Conservation (phyloP, 2,888 invertebrate species). For the Neoascia interrupta region DNA sequence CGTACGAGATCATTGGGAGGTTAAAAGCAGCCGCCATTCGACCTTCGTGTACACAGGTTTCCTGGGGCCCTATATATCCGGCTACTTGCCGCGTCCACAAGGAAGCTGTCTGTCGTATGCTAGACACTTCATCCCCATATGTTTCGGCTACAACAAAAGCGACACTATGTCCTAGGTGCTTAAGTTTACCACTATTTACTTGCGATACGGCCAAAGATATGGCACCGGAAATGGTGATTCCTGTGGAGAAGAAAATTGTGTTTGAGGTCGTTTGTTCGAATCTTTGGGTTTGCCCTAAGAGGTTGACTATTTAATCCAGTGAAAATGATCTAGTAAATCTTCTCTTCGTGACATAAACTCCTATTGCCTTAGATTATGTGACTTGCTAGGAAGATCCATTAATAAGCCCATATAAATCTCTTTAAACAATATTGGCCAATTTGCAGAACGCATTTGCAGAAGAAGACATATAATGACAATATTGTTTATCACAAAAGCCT, state of each 20-base stretch:
- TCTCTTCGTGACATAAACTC: too few species aligned
- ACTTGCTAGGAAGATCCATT: too few species aligned
- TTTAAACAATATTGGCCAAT: too few species aligned
- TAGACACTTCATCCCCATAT: constrained; percentile 92
- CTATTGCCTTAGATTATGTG: too few species aligned
- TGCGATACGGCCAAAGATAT: constrained; percentile 92
- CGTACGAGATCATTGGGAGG: constrained; percentile 97
- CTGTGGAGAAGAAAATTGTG: constrained; percentile 74
- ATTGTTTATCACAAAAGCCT: too few species aligned
- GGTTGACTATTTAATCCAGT: too few species aligned
- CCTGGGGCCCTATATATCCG: constrained; percentile 92
- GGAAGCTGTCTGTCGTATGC: constrained; percentile 91
- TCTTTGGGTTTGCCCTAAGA: too few species aligned
- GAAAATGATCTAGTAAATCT: too few species aligned
- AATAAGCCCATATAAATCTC: too few species aligned
- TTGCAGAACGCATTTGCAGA: too few species aligned
- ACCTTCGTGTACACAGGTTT: constrained; percentile 93
- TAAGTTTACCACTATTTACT: constrained; percentile 84
- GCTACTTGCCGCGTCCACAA: constrained; percentile 91
- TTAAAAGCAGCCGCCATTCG: constrained; percentile 96
- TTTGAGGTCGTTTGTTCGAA: too few species aligned
- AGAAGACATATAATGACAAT: too few species aligned
- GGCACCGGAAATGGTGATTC: constrained; percentile 87
- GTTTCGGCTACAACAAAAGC: constrained; percentile 93
- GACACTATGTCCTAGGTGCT: constrained; percentile 84